Percentiles rank a stretch among this genome's conserved stretches.
Conservation (phyloP, 1,140 invertebrate species). For the Forficula auricularia region DNA sequence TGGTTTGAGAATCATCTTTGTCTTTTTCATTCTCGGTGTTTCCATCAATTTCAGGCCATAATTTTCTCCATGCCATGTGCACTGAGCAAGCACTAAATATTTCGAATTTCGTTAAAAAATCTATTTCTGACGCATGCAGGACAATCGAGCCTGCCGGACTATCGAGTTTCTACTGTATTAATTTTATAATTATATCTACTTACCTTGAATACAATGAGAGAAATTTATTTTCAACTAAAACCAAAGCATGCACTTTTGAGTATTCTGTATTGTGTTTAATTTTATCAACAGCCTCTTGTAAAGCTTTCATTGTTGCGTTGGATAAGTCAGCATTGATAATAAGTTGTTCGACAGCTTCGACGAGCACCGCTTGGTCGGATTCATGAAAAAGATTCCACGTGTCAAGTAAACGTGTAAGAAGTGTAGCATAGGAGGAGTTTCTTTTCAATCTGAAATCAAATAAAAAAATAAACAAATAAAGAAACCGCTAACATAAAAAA, state of each 20-base stretch:
- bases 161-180: too few relatives aligned
- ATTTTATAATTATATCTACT: too few relatives aligned
- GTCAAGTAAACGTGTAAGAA: conserved; percentile 38
- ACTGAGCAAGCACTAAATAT: too few relatives aligned
- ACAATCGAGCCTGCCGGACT: too few relatives aligned
- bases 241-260: conserved; percentile 44
- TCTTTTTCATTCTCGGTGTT: too few relatives aligned
- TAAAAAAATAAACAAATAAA: too few relatives aligned
- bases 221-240: conserved; percentile 60
- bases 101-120: too few relatives aligned
- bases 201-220: conserved; percentile 56
- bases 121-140: too few relatives aligned
- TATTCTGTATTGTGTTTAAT: conserved; percentile 38
- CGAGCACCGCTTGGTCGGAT: conserved; percentile 39
- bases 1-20: too few relatives aligned
- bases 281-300: conserved; percentile 44
- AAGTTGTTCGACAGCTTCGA: conserved; percentile 60
- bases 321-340: conserved; percentile 46
- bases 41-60: too few relatives aligned
- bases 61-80: too few relatives aligned
- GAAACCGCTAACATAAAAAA: too few relatives aligned
- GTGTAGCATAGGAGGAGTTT: conserved; percentile 28
- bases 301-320: conserved; percentile 35
- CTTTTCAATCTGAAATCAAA: conserved; percentile 33
- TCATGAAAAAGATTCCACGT: conserved; percentile 35